phyloP scores from a whole-genome alignment of 2,113 vertebrate species.

The Nycticebus coucang region DNA sequence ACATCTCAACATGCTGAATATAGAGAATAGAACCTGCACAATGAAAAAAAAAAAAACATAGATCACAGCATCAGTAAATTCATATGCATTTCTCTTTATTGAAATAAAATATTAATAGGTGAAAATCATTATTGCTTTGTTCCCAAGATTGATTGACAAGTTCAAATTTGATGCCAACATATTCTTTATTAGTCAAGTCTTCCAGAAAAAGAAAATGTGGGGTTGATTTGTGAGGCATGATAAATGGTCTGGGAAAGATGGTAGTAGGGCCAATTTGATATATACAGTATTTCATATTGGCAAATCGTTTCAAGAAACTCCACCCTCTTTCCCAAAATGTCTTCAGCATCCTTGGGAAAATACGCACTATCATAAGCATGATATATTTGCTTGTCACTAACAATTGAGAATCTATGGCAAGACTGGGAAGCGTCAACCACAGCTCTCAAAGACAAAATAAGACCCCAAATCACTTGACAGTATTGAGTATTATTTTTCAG shows the following conservation, averaged over 20 bases:
- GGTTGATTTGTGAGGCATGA: conserved; percentile 78
- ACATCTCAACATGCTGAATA: conserved; percentile 29
- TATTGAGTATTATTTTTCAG: conserved; percentile 50
- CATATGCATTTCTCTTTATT: conserved; percentile 35
- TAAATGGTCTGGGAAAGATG: conserved; percentile 77
- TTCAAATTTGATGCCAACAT: conserved; percentile 67
- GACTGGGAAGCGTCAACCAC: conserved; percentile 52
- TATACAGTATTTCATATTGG: conserved; percentile 79
- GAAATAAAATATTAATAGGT: conserved; percentile 72
- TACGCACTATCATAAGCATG: conserved; percentile 56
- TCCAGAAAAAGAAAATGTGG: conserved; percentile 74
- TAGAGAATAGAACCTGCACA: conserved; percentile 41
- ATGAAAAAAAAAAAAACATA: conserved; percentile 42
- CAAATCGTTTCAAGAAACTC: conserved; percentile 81
- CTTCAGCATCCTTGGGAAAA: conserved; percentile 73
- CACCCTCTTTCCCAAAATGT: conserved; percentile 67
- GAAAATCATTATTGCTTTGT: conserved; percentile 72
- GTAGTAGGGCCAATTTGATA: conserved; percentile 77
- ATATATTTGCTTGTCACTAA: conserved; percentile 76
- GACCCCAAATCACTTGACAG: conserved; percentile 44
- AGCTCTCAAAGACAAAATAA: conserved; percentile 62
- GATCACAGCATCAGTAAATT: conserved; percentile 37
- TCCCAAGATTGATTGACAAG: conserved; percentile 75
- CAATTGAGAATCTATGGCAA: conserved; percentile 57
- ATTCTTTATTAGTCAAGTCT: conserved; percentile 73